Evolutionary conservation across 2,113 vertebrate species (phyloP).

Genomic region (Gavia stellata): DNA sequence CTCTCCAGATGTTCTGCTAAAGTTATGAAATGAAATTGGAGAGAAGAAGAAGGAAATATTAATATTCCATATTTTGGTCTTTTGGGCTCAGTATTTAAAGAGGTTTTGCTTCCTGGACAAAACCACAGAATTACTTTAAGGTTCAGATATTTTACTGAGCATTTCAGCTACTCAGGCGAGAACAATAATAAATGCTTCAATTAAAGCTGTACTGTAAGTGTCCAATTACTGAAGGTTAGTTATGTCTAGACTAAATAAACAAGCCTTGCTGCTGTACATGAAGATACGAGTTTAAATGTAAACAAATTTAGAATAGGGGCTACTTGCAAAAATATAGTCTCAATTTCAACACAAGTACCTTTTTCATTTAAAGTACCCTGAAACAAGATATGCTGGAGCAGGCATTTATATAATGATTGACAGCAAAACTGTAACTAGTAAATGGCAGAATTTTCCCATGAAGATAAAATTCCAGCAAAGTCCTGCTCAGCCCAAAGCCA

Average conservation of each 20-base stretch:
- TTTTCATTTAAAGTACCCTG: not conserved
- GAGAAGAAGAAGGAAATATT: not conserved
- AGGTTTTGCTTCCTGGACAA: not conserved
- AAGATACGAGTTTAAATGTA: not conserved
- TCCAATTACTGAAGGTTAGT: not conserved
- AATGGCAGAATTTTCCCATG: not conserved
- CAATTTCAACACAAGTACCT: not conserved
- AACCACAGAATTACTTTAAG: not conserved
- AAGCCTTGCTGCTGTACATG: not conserved
- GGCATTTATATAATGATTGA: not conserved
- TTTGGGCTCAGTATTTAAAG: not conserved
- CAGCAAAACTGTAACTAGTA: not conserved
- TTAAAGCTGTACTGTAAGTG: not conserved
- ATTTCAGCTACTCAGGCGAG: not conserved
- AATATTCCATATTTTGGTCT: not conserved
- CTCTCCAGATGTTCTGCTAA: not conserved
- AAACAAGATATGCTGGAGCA: not conserved
- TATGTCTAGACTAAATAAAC: not conserved
- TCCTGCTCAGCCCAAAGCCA: not conserved
- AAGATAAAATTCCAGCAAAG: not conserved
- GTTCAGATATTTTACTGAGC: not conserved
- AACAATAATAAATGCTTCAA: not conserved
- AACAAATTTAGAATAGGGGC: not conserved
- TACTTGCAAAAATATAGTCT: not conserved
- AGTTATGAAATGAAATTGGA: not conserved